Percentiles rank a stretch among this genome's conserved stretches.
Evolutionary conservation across 2,888 invertebrate genomes (phyloP).

Genomic region (Sphaeridia pumilis): DNA sequence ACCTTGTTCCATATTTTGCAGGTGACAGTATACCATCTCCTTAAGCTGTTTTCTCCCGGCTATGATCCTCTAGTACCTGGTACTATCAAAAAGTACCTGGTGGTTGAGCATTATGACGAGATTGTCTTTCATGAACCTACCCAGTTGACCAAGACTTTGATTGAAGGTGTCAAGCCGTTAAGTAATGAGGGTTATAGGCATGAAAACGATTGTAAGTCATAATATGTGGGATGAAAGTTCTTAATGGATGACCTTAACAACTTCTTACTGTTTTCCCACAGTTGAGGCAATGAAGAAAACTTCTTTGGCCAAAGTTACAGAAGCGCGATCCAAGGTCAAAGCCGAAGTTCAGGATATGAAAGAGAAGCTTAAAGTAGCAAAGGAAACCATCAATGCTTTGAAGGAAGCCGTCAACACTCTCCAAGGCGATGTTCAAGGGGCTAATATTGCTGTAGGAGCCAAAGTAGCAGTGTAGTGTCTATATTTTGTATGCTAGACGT

Average conservation of each 20-base stretch:
- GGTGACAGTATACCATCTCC: conserved; percentile 86
- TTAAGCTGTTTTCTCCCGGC: conserved; percentile 81
- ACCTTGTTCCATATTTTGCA: conserved; percentile 46
- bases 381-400: conserved; percentile 62
- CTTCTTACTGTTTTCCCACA: conserved; percentile 43
- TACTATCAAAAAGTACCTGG: conserved; percentile 52
- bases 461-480: no score
- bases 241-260: background rate
- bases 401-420: conserved; percentile 32
- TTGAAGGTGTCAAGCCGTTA: conserved; percentile 63
- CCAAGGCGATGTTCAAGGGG: no score
- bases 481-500: no score
- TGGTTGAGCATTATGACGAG: conserved; percentile 92
- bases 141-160: conserved; percentile 75
- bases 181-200: conserved; percentile 63
- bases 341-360: conserved; percentile 71
- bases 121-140: conserved; percentile 87
- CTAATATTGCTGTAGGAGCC: no score
- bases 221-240: background rate
- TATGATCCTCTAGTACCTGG: conserved; percentile 38
- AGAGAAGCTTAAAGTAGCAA: conserved; percentile 68
- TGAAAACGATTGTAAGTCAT: conserved; percentile 71
- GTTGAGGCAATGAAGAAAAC: conserved; percentile 81
- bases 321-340: conserved; percentile 68
- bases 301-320: conserved; percentile 60